Conservation (phyloP, 2,113 vertebrate species). For the Megaleporinus macrocephalus region DNA sequence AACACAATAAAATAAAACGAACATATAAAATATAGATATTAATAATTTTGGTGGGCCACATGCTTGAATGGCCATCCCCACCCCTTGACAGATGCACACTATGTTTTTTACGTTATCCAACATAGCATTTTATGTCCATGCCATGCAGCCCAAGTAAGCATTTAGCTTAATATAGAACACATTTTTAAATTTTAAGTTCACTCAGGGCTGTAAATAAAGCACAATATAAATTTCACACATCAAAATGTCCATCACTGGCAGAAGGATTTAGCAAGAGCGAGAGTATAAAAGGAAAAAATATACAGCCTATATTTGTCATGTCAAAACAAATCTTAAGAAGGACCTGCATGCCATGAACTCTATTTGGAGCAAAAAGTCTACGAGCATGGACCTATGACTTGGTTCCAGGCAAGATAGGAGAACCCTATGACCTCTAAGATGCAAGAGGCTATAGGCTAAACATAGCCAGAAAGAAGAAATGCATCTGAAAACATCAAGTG, state of each 20-base stretch:
- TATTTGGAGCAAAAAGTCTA: background rate
- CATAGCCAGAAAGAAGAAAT: background rate
- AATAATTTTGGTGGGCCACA: too few species aligned
- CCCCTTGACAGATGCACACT: too few species aligned
- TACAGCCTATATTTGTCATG: background rate
- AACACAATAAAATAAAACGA: too few species aligned
- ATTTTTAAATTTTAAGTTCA: too few species aligned
- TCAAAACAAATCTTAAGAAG: background rate
- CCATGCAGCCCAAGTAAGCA: too few species aligned
- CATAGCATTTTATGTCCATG: too few species aligned
- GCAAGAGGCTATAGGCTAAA: background rate
- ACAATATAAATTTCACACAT: too few species aligned
- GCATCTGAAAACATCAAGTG: background rate
- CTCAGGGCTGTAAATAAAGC: too few species aligned
- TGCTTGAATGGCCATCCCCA: too few species aligned
- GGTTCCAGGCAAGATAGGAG: background rate
- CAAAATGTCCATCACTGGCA: slow-evolving; percentile 21
- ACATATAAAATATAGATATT: too few species aligned
- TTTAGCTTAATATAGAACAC: too few species aligned
- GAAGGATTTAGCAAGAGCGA: background rate
- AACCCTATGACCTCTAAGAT: background rate
- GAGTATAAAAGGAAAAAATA: background rate
- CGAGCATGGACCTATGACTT: background rate
- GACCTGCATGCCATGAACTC: background rate
- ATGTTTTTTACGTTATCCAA: too few species aligned